Base-by-base conservation (phyloP, 1,140 invertebrate genomes). In the Drosophila carrolli region DNA sequence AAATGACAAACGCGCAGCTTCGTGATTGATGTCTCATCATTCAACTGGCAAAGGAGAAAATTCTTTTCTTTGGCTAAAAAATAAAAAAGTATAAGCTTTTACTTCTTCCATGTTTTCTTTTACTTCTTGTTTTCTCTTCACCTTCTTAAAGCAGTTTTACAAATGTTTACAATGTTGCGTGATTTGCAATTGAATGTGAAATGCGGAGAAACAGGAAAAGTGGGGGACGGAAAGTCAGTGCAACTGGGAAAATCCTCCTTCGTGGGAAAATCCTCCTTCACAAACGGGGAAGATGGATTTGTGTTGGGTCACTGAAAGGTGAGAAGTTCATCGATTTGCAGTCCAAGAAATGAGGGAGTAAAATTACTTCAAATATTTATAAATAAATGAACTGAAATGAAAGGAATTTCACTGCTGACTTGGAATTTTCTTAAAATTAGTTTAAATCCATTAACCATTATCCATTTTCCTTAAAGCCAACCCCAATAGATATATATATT, bases 141-240 rank as follows among this genome's bases (percentile, higher is more conserved):
- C 19, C 65, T 56, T 72, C 80, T 84, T 89, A 89, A 90, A 89
- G 80, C 80, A 79, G 80, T 81, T 89, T 88, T 84, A 88, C 84
- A 88, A 88, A 88, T 88, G 84, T 88, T 89, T 89, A 88, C 84
- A 88, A 89, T 84, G 84, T 88, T 88, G 84, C 80, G 84, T 88
- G 84, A 88, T 88, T 88, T 88, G 80, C 84, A 88, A 89, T 79
- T 89, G 85, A 88, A 88, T 88, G 78, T 82, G 81, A 72, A 47
- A 50, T 38, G 51, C 10, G 32, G 19, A 8, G 9, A 37, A 7
- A 32, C 6, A 4, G n/a, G 10, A 23, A 16, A 19, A 32, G 16
- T 14, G 35, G 23, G 5, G 13, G 6, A 19, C 5, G 56, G 16
- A 27, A 67, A 66, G 63, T 70, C 47, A 68, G 46, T 58, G 40